phyloP scores from a whole-genome alignment of 1,140 invertebrate species.

The Bilobella aurantiaca region DNA sequence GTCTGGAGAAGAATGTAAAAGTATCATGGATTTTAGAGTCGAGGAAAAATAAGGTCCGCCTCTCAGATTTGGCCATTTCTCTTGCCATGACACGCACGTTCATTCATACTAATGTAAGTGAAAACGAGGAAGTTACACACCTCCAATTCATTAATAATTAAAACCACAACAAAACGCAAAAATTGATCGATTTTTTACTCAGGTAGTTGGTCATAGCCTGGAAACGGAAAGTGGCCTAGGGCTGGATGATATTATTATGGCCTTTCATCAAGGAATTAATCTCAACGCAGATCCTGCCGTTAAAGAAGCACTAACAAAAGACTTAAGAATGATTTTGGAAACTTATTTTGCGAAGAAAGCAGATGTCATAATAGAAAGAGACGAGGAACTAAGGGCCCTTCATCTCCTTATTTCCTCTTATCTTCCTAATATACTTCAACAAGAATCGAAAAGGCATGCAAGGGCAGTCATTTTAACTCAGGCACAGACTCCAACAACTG shows the following conservation, averaged over 20 bases:
- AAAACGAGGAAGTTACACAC: neutral
- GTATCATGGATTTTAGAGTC: conserved; percentile 11
- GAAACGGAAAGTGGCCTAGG: conserved; percentile 8
- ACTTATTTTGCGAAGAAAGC: conserved; percentile 25
- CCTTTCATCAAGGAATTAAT: conserved; percentile 32
- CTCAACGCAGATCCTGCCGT: conserved; percentile 26
- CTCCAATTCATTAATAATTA: too few relatives aligned
- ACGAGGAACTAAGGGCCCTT: conserved; percentile 21
- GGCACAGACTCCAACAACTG: too few relatives aligned
- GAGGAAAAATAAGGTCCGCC: neutral
- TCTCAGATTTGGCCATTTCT: conserved; percentile 28
- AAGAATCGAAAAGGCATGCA: too few relatives aligned
- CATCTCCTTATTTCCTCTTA: conserved; percentile 23
- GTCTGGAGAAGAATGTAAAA: conserved; percentile 11
- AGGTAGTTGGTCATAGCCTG: too few relatives aligned
- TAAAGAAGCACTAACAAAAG: conserved; percentile 22
- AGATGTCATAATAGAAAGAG: neutral
- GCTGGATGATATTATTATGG: conserved; percentile 25
- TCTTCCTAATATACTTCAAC: conserved; percentile 23
- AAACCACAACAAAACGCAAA: too few relatives aligned
- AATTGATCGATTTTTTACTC: too few relatives aligned
- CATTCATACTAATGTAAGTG: conserved; percentile 19
- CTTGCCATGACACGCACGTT: conserved; percentile 16
- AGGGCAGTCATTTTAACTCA: too few relatives aligned
- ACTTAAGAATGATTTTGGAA: conserved; percentile 22